Base-by-base conservation (phyloP, 2,113 vertebrate species). In the Xiphorhynchus elegans region DNA sequence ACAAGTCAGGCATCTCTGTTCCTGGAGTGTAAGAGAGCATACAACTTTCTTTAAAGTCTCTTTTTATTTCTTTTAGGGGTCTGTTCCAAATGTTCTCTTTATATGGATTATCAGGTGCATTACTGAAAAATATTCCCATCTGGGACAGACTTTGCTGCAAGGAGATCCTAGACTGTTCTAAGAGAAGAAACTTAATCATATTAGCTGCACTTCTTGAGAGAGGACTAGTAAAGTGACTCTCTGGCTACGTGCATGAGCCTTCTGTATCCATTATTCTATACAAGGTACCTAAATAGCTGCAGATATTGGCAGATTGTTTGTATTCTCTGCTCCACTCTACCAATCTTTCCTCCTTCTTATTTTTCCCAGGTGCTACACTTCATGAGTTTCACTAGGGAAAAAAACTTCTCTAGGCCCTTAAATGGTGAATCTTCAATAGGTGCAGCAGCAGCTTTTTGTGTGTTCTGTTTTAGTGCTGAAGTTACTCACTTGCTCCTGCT, bases 171-270 rank as follows among this genome's bases (percentile, higher is more conserved):
- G 46, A 12, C 44, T 55, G 7, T 53, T 66, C 37, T 53, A 49
- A 89, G 59, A 70, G 47, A 92, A 67, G 23, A 80, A 77, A 47
- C 8, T 47, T 78, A 31, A 46, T 46, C 2, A 0, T 33, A 39
- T 56, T 56, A 80, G n/a, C 40, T 85, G 26, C 17, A 7, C 7
- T 76, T 79, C 47, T 37, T 1, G 1, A n/a, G 44, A 26, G 29
- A 90, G 18, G 25, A 33, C 9, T 17, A 37, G 28, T 53, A 40
- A 79, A 91, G 58, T 4, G 1, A 10, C 47, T 64, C n/a, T 58
- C 42, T 16, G 40, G 31, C 17, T 68, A 7, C 0, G 0, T 52
- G 8, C 6, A 3, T 28, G 44, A 78, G 35, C 24, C 53, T 84
- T 40, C 2, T 2, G 2, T 44, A n/a, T n/a, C 10, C 3, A 2